Percentiles rank a stretch among this genome's conserved stretches.
Conservation (phyloP, 2,113 vertebrate species). For the Misgurnus mizolepis region DNA sequence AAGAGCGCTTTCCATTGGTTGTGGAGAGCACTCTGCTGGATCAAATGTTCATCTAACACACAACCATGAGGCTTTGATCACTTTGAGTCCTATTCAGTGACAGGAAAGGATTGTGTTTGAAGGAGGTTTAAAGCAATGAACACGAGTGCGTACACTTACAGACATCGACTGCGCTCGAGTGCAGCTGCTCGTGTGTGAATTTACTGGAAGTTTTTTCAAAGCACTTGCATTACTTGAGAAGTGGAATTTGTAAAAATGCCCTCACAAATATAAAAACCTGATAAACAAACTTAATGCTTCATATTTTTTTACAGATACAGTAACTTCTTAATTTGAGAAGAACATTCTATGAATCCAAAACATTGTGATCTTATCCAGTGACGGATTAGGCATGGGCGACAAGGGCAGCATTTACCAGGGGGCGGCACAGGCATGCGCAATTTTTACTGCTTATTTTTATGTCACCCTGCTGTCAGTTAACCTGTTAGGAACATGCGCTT, state of each 20-base stretch:
- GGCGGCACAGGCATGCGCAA: too few species aligned
- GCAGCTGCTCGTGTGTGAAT: not conserved
- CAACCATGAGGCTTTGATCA: conserved; percentile 29
- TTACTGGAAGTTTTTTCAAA: conserved; percentile 18
- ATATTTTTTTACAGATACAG: too few species aligned
- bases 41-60: conserved; percentile 42
- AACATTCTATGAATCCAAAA: too few species aligned
- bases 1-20: conserved; percentile 29
- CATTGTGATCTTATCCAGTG: too few species aligned
- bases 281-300: too few species aligned
- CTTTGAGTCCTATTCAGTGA: conserved; percentile 19
- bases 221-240: not conserved
- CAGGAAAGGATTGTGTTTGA: conserved; percentile 36
- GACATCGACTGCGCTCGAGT: conserved; percentile 4
- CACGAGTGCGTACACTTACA: conserved; percentile 18
- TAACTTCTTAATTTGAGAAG: too few species aligned
- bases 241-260: not conserved
- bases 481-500: too few species aligned
- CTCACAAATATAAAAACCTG: not conserved
- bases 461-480: too few species aligned
- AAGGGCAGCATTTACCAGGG: too few species aligned
- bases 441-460: too few species aligned
- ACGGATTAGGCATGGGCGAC: too few species aligned
- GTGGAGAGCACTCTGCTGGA: conserved; percentile 44
- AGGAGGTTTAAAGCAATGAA: conserved; percentile 39